Evolutionary conservation across 2,888 invertebrate species (phyloP).

Genomic region (Euphydryas editha): DNA sequence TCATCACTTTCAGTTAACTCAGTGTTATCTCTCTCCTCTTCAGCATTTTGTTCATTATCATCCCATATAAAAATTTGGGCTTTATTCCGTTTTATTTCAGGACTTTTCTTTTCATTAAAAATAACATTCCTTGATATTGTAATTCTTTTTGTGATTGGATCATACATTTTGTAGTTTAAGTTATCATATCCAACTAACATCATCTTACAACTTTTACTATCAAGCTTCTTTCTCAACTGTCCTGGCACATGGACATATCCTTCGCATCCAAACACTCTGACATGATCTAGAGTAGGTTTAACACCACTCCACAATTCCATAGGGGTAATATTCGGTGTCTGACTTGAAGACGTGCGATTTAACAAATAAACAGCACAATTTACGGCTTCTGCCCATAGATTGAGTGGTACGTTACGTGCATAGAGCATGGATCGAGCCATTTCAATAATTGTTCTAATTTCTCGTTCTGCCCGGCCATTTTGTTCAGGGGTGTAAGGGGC

Average conservation of each 20-base stretch:
- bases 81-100: no score
- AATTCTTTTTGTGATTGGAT: neutral
- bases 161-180: constrained; percentile 30
- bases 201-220: constrained; percentile 32
- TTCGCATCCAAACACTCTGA: neutral
- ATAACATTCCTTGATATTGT: constrained; percentile 2
- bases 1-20: no score
- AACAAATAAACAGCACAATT: constrained; percentile 41
- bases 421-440: constrained; percentile 36
- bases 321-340: constrained; percentile 26
- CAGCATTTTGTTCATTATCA: neutral
- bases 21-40: neutral
- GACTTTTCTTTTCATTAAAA: neutral
- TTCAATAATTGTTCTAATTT: constrained; percentile 16
- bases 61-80: no score
- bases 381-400: constrained; percentile 42
- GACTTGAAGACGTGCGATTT: constrained; percentile 30
- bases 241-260: constrained; percentile 17
- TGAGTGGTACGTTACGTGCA: constrained; percentile 34
- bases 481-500: neutral
- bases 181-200: constrained; percentile 36
- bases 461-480: constrained; percentile 12
- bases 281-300: neutral
- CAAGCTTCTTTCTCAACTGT: constrained; percentile 31
- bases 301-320: constrained; percentile 33